phyloP scores from a whole-genome alignment of 1,140 invertebrate species.

The Chironomus striatipennis region DNA sequence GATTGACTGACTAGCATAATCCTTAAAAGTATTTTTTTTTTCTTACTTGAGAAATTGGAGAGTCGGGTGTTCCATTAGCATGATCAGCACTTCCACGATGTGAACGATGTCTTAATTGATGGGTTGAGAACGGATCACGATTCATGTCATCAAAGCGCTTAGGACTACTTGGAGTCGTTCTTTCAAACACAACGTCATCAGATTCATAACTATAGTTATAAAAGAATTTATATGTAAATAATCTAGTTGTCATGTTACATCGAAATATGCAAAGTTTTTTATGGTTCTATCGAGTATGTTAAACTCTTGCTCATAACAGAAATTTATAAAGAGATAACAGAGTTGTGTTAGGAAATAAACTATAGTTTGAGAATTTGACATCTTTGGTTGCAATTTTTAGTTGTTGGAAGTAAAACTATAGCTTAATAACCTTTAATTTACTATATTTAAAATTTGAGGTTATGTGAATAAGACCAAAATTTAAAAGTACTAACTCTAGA shows the following conservation, averaged over 20 bases:
- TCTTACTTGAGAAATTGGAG: slow-evolving; percentile 38
- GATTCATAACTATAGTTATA: slow-evolving; percentile 33
- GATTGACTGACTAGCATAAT: neutral
- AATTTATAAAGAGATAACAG: no score
- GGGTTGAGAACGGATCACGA: slow-evolving; percentile 26
- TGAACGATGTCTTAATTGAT: slow-evolving; percentile 25
- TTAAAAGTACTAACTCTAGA: no score
- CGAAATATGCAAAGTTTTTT: neutral
- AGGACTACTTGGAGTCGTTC: slow-evolving; percentile 24
- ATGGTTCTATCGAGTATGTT: no score
- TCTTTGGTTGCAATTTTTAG: no score
- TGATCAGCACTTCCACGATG: slow-evolving; percentile 35
- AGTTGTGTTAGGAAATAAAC: no score
- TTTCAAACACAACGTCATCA: slow-evolving; percentile 32
- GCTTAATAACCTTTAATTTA: no score
- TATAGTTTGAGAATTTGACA: no score
- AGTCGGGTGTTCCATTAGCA: slow-evolving; percentile 37
- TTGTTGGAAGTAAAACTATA: no score
- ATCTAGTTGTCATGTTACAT: neutral
- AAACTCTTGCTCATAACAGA: no score
- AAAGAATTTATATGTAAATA: neutral
- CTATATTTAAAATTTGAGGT: no score
- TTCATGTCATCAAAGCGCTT: slow-evolving; percentile 29
- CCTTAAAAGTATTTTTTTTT: neutral
- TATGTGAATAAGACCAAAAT: no score